Evolutionary conservation across 2,797 vertebrate species (phyloP), one percentile per base, ranked within the genome.

Genomic region (Eospalax fontanierii): DNA sequence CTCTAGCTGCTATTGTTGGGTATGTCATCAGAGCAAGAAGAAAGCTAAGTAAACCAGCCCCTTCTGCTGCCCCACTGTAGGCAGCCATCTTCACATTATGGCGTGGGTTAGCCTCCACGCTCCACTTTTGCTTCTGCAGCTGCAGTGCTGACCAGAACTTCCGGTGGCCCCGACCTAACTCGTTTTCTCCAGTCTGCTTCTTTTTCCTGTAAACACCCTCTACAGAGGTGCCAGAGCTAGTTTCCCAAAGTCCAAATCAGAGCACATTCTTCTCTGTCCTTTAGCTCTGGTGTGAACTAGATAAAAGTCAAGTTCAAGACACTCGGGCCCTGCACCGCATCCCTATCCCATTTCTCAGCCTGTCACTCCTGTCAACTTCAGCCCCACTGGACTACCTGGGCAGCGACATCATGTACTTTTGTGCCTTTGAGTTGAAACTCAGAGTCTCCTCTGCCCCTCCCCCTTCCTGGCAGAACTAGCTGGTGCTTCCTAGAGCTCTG

Each of bases 131-230:
- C 30, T 10, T 57, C 71, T 43, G 59, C 1, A 11, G 84, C 12
- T 3, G 3, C 46, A 43, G 19, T 1, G 24, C 28, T 0, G 0
- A 35, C 50, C 19, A 0, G 2, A 15, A 33, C 16, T 4, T 3
- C 15, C 54, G 70, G 38, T 76, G 84, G 40, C 8, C 21, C 9
- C 1, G 1, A 18, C 0, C 8, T 22, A 54, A 70, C 35, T 50
- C n/a, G 7, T 40, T 81, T 82, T 38, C 21, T 35, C 15, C 1
- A 6, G 21, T 43, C 84, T 85, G 68, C 9, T 43, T 76, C 26
- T 59, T 40, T 40, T 61, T 21, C 73, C 65, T 66, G 30, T 59
- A 21, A 73, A 74, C 38, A 18, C 6, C 66, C 50, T 86, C 91
- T 86, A 10, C 30, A 35, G 6, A 59, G 76, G 50, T 57, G 18